phyloP scores from a whole-genome alignment of 2,888 invertebrate species.

The Nebria brevicollis region DNA sequence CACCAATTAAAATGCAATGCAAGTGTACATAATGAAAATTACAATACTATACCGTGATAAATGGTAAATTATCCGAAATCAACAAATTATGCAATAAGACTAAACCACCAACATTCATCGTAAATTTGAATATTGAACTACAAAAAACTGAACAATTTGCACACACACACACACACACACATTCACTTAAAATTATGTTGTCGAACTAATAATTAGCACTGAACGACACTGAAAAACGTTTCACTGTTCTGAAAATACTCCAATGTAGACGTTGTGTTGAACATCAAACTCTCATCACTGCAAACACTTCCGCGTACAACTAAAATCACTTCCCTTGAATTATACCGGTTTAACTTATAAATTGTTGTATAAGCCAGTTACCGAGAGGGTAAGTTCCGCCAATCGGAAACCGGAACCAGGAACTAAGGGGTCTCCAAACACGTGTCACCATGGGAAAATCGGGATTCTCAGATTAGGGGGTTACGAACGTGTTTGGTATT shows the following conservation, averaged over 20 bases:
- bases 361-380: not conserved
- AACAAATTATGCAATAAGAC: too few relatives aligned
- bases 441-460: conserved; percentile 29
- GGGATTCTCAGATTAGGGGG: conserved; percentile 10
- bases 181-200: not conserved
- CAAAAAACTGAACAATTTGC: too few relatives aligned
- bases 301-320: conserved; percentile 37
- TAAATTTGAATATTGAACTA: too few relatives aligned
- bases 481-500: not conserved
- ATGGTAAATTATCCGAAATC: too few relatives aligned
- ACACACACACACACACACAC: too few relatives aligned
- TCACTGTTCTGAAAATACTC: not conserved
- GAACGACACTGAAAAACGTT: not conserved
- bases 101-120: too few relatives aligned
- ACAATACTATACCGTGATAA: too few relatives aligned
- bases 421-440: not conserved
- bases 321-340: conserved; percentile 26
- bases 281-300: conserved; percentile 15
- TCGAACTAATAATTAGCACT: not conserved
- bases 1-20: too few relatives aligned
- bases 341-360: conserved; percentile 17
- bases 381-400: conserved; percentile 6
- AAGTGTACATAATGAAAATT: too few relatives aligned
- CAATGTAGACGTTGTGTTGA: not conserved
- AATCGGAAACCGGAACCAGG: conserved; percentile 40